Evolutionary conservation across 1,140 invertebrate genomes (phyloP).

Genomic region (Calliphora vicina): DNA sequence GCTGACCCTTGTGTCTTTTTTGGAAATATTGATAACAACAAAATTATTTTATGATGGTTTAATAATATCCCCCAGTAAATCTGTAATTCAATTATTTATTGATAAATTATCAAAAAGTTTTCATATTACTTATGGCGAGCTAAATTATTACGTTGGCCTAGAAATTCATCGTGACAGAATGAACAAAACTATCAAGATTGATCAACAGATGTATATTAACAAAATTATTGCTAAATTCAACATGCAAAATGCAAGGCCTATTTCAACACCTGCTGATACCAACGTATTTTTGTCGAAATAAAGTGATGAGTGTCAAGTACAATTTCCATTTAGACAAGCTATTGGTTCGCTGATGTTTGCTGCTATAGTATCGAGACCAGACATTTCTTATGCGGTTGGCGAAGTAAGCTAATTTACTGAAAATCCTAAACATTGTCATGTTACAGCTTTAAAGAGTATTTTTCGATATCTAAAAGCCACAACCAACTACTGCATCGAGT

Average conservation of each 20-base stretch:
- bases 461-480: conserved; percentile 24
- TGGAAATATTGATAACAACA: conserved; percentile 47
- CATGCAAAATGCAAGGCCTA: not conserved
- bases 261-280: not conserved
- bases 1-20: no score
- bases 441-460: not conserved
- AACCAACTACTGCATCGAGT: not conserved
- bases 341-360: conserved; percentile 45
- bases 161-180: not conserved
- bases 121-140: not conserved
- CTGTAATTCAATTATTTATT: not conserved
- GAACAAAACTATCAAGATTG: not conserved
- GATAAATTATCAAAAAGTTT: not conserved
- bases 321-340: conserved; percentile 39
- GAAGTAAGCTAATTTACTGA: no score
- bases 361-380: conserved; percentile 10
- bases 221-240: not conserved
- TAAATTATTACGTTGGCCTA: not conserved
- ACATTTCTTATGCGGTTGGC: not conserved
- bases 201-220: not conserved
- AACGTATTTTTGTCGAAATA: not conserved
- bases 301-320: conserved; percentile 7
- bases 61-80: conserved; percentile 40
- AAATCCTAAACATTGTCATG: no score
- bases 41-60: conserved; percentile 64